Evolutionary conservation across 1,140 invertebrate species (phyloP).

Genomic region (Zaprionus inermis): DNA sequence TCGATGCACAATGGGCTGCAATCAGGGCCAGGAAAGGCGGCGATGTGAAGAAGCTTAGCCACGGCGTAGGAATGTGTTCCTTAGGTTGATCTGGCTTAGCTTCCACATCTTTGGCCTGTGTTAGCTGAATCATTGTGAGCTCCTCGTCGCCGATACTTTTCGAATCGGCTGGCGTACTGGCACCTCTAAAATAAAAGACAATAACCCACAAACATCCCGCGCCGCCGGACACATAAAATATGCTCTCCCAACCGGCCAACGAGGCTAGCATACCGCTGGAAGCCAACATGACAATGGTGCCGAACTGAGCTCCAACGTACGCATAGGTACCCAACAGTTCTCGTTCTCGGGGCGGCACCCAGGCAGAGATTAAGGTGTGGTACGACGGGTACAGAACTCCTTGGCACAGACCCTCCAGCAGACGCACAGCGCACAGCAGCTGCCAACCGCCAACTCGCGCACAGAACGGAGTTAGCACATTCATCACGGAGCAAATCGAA

Average conservation of each 20-base stretch:
- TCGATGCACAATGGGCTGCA: conserved; percentile 92
- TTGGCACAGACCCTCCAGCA: conserved; percentile 91
- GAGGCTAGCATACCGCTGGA: conserved; percentile 84
- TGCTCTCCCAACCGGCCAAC: conserved; percentile 90
- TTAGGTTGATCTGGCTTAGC: conserved; percentile 22
- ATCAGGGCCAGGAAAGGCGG: conserved; percentile 93
- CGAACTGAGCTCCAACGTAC: conserved; percentile 88
- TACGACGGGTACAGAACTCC: conserved; percentile 91
- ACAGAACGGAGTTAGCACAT: conserved; percentile 84
- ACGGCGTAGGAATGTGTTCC: conserved; percentile 84
- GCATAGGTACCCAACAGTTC: conserved; percentile 86
- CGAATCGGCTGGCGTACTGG: conserved; percentile 87
- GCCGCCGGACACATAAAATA: conserved; percentile 91
- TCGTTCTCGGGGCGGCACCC: conserved; percentile 87
- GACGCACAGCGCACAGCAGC: conserved; percentile 86
- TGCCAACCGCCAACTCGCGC: conserved; percentile 86
- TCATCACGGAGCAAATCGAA: conserved; percentile 84
- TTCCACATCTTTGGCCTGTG: conserved; percentile 36
- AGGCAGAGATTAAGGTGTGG: conserved; percentile 91
- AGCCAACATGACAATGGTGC: conserved; percentile 88
- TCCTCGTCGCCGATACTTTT: conserved; percentile 87
- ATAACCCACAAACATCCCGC: conserved; percentile 87
- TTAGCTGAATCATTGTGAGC: conserved; percentile 86
- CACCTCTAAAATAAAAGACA: conserved; percentile 87
- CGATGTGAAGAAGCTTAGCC: conserved; percentile 91